phyloP scores from a whole-genome alignment of 2,113 vertebrate genomes.

The Eulemur rufifrons region DNA sequence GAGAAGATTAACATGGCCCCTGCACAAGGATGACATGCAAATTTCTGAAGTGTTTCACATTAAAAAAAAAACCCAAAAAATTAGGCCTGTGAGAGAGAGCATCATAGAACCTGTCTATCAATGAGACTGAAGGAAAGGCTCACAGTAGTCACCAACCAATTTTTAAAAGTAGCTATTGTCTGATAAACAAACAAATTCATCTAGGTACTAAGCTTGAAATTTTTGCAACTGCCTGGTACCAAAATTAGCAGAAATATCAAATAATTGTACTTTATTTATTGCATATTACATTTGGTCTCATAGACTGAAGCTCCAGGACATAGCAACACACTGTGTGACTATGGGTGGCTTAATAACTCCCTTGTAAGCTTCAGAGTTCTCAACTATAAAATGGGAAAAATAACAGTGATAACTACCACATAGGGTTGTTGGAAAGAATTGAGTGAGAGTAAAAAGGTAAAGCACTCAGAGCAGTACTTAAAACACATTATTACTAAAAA shows the following conservation, averaged over 20 bases:
- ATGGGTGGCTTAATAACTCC: neutral
- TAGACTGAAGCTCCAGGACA: neutral
- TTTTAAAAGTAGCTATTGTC: neutral
- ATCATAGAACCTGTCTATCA: neutral
- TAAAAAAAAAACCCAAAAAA: no score
- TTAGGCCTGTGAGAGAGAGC: neutral
- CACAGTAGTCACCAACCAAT: neutral
- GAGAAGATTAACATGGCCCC: no score
- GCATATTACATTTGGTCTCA: neutral
- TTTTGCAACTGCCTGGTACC: neutral
- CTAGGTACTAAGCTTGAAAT: neutral
- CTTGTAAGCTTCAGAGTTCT: neutral
- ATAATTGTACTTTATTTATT: neutral
- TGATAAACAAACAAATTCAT: neutral
- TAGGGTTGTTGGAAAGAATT: neutral
- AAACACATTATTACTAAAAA: neutral
- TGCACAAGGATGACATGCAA: no score
- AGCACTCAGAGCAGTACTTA: neutral
- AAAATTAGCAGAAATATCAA: neutral
- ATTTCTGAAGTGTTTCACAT: no score
- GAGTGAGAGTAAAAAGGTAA: neutral
- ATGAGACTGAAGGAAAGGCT: neutral
- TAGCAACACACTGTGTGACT: neutral
- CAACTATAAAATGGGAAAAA: neutral
- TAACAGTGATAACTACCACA: neutral